phyloP scores from a whole-genome alignment of 2,113 vertebrate genomes.

The Ranitomeya imitator region DNA sequence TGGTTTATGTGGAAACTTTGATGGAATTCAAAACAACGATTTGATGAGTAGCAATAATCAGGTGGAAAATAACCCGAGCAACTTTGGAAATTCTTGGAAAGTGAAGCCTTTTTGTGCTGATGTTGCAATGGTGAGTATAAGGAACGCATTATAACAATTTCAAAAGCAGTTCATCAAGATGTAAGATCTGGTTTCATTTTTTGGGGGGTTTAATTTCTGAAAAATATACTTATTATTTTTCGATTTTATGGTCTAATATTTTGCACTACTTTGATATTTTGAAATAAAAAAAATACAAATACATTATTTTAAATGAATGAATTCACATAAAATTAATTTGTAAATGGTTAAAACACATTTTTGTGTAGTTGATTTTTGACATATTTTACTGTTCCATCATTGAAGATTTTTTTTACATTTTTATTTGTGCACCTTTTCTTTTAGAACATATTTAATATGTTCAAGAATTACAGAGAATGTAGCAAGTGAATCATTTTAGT shows the following conservation, averaged over 20 bases:
- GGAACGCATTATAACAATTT: background rate
- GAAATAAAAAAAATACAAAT: background rate
- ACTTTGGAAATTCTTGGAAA: slow-evolving; percentile 98
- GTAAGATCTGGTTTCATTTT: background rate
- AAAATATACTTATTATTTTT: background rate
- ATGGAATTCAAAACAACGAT: slow-evolving; percentile 92
- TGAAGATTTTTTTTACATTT: background rate
- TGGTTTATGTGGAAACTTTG: slow-evolving; percentile 95
- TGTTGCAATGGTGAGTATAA: slow-evolving; percentile 76
- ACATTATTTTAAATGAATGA: no score
- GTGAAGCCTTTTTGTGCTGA: slow-evolving; percentile 85
- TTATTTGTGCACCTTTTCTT: background rate
- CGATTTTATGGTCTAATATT: no score
- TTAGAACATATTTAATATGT: background rate
- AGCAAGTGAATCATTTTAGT: no score
- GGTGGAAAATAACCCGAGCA: slow-evolving; percentile 83
- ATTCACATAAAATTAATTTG: no score
- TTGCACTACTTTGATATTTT: no score
- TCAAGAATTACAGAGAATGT: background rate
- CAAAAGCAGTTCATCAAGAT: background rate
- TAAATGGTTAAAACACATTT: no score
- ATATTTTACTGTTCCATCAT: no score
- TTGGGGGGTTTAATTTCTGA: background rate
- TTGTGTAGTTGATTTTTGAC: no score
- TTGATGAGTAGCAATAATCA: slow-evolving; percentile 89